Evolutionary conservation across 2,888 invertebrate species (phyloP).

Genomic region (Conchocele bisecta): DNA sequence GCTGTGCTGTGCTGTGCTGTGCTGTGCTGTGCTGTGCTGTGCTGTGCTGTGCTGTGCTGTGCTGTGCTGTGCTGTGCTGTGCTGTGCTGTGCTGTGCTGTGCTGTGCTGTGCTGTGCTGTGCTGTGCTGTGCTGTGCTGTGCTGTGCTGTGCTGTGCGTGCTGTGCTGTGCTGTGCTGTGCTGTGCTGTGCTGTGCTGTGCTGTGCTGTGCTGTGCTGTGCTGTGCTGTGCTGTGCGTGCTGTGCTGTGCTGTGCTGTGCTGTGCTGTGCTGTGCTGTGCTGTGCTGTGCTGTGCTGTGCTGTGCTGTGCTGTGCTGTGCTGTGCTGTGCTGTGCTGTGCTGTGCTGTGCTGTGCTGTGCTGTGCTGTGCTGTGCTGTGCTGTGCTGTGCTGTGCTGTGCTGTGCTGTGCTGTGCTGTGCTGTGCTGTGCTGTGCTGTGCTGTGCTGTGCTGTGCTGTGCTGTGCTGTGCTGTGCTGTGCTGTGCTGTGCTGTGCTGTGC

Average conservation of each 20-base stretch:
- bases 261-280: constrained; percentile 10
- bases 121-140: constrained; percentile 8
- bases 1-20: constrained; percentile 20
- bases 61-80: constrained; percentile 15
- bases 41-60: constrained; percentile 19
- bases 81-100: constrained; percentile 11
- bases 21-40: constrained; percentile 21
- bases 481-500: too few relatives aligned
- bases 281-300: constrained; percentile 13
- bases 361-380: too few relatives aligned
- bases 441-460: too few relatives aligned
- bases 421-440: too few relatives aligned
- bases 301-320: constrained; percentile 15
- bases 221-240: too few relatives aligned
- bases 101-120: constrained; percentile 5
- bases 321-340: constrained; percentile 14
- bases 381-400: too few relatives aligned
- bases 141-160: too few relatives aligned
- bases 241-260: not conserved
- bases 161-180: not conserved
- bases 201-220: not conserved
- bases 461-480: too few relatives aligned
- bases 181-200: not conserved
- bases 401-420: too few relatives aligned
- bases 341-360: constrained; percentile 12